These are phyloP conservation scores for Marmota flaviventris DNA, from an alignment of 2,113 vertebrate genomes.

Conservation along the genomic window DNA sequence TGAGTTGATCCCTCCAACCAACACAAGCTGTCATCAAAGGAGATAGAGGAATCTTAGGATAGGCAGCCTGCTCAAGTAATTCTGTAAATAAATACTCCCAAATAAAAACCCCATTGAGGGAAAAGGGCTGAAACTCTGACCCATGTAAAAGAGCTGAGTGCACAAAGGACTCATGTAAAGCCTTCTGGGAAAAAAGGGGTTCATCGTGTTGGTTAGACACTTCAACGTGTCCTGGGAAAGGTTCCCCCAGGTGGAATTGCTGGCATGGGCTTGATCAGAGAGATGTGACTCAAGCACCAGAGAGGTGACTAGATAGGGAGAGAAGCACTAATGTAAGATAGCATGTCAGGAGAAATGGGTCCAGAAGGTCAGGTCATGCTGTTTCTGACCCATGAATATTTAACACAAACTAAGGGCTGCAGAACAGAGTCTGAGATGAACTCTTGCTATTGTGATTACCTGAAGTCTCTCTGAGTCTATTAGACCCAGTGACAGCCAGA, in stretches of 20 bases:
- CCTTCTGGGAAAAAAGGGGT: background rate
- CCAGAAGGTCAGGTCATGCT: background rate
- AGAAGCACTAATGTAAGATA: background rate
- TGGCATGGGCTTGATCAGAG: background rate
- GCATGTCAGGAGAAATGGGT: background rate
- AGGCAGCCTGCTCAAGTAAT: no score
- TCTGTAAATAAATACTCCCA: background rate
- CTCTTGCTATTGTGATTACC: background rate
- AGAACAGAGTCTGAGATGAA: background rate
- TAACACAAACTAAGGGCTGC: no score
- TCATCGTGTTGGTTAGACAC: background rate
- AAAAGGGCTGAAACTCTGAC: no score
- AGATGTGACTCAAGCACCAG: background rate
- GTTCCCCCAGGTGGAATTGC: background rate
- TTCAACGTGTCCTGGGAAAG: no score
- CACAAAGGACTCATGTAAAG: background rate
- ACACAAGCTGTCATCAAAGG: no score
- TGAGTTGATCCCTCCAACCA: no score
- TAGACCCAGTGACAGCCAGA: background rate
- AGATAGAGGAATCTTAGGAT: no score
- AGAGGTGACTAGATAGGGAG: fast-evolving
- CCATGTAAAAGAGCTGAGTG: background rate
- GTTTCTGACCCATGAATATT: no score
- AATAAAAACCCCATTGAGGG: background rate
- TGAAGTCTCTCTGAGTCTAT: background rate